Evolutionary conservation across 1,140 invertebrate genomes (phyloP), one percentile per base, ranked within the genome.

Genomic region (Atta colombica): DNA sequence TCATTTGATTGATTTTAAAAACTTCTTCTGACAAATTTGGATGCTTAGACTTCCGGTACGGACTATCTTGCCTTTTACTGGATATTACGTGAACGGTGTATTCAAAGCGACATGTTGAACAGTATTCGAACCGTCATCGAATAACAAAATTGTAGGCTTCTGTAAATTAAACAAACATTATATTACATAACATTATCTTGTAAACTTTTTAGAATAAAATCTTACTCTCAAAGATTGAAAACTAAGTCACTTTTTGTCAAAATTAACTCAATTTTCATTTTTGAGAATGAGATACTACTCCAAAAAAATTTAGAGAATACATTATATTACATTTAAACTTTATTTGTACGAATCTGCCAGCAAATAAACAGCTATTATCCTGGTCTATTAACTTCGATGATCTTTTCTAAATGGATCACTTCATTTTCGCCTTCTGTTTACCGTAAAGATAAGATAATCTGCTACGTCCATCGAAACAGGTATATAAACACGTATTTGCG

Each of bases 1-100:
- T 74, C 55, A 16, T 8, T 3, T 2, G 8, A 8, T 8, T 25
- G n/a, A 69, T 21, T 12, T 45, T 45, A 2, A 39, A 45, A 2
- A 45, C 39, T 45, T 10, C 2, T 8, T 45, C 39, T 45, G 1
- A 2, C 39, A 65, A 63, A 39, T 31, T 21, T 55, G 81, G 61
- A 45, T 21, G n/a, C 21, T 72, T 53, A 14, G 31, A 78, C 28
- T 53, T 45, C 21, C 74, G 49, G 5, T 8, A 12, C 7, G 18
- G 8, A 58, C 71, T n/a, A 89, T 53, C 63, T 88, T 21, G 12
- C 55, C 39, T 63, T 49, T 8, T 25, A 28, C 5, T 45, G 58
- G 31, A 71, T 72, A 8, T 2, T 35, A 39, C 31, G 8, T 2
- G 31, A 51, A 39, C 16, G 65, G 5, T 53, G 35, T 39, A 60